Evolutionary conservation across 2,888 invertebrate genomes (phyloP), one percentile per base, ranked within the genome.

Genomic region (Habrosyne pyritoides): DNA sequence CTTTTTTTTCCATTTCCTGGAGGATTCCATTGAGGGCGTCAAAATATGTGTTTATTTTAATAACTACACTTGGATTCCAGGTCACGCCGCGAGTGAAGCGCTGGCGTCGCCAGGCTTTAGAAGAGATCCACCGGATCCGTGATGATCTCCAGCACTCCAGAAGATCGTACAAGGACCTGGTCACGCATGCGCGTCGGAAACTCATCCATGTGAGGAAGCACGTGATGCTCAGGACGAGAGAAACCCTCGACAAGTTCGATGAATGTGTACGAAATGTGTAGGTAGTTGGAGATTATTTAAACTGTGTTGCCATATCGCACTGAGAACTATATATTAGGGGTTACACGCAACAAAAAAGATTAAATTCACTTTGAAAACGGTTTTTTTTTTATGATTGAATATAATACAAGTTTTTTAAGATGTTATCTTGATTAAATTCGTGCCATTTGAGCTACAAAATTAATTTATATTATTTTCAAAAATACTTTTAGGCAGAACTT

Each of bases 131-230:
- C 50, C 73, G 90, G 30, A 86, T 91, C 0, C 73, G 78, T 21
- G 86, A 87, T 18, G 91, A 92, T 66, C 67, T 91, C 7, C 77
- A 79, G 26, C 84, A 87, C 61, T 79, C 89, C n/a, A 71, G 85
- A 8, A 70, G 72, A 12, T 79, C 82, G 0, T 92, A 89, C 66
- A 70, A 75, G 2, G 92, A 92, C 66, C 63, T 91, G 8, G 75
- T 91, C 4, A 63, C 81, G 1, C 92, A 91, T 56, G 78, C 82
- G 1, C 77, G 78, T 2, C 64, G 84, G 5, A 80, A 83, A 56
- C 79, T 91, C 1, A 77, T 76, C 55, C 85, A 85, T 22, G 60
- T 91, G 21, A 75, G 77, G 57, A 83, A 75, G 28, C 72, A 78
- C 1, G 82, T 86, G 14, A 49, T 66, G 8, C 55, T 57, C 4